Conservation (phyloP, 2,888 invertebrate species). For the Poecilus cupreus region DNA sequence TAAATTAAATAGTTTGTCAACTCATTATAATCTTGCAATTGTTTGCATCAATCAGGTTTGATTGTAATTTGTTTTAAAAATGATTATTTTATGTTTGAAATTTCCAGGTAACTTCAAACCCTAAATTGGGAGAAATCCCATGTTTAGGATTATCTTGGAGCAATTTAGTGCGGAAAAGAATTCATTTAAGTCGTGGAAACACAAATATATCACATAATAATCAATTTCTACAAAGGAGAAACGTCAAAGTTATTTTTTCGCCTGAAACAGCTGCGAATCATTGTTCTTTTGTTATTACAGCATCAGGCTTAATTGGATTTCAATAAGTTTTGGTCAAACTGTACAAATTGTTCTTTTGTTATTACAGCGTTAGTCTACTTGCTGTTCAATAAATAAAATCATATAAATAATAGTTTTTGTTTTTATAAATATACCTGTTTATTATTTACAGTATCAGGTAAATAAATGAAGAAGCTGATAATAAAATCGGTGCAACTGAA, state of each 20-base stretch:
- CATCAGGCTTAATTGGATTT: constrained; percentile 69
- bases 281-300: constrained; percentile 74
- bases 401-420: too few species aligned
- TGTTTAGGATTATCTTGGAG: constrained; percentile 81
- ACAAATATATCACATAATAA: constrained; percentile 62
- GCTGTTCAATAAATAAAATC: too few species aligned
- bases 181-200: constrained; percentile 72
- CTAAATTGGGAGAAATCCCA: constrained; percentile 71
- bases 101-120: constrained; percentile 70
- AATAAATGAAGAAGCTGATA: too few species aligned
- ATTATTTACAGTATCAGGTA: too few species aligned
- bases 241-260: constrained; percentile 76
- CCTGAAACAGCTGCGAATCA: constrained; percentile 75
- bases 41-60: constrained; percentile 84
- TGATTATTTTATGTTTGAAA: too few species aligned
- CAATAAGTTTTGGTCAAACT: constrained; percentile 40
- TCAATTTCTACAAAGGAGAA: constrained; percentile 67
- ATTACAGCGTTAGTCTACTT: too few species aligned
- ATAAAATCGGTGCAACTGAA: too few species aligned
- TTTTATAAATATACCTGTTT: too few species aligned
- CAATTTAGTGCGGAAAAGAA: constrained; percentile 78
- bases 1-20: constrained; percentile 75
- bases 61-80: constrained; percentile 38
- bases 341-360: too few species aligned
- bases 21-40: constrained; percentile 76